Evolutionary conservation across 2,113 vertebrate species (phyloP).

Genomic region (Myodes glareolus): DNA sequence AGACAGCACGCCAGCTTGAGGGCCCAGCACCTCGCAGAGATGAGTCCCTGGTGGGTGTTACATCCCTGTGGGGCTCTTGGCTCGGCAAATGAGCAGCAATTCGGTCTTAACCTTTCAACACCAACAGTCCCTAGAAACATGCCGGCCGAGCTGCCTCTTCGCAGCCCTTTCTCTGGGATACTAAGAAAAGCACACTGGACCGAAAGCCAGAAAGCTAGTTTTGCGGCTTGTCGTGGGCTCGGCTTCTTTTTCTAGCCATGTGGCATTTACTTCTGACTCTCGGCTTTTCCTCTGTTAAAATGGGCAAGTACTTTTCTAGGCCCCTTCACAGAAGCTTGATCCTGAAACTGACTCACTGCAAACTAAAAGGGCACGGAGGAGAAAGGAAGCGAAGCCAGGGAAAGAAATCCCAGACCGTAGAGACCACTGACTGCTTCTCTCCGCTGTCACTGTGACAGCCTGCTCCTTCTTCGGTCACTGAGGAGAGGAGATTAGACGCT

Average conservation of each 20-base stretch:
- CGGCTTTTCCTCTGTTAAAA: neutral
- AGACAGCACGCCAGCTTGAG: neutral
- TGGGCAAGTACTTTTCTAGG: neutral
- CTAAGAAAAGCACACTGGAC: neutral
- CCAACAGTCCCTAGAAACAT: neutral
- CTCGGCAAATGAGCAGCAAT: neutral
- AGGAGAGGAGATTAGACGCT: neutral
- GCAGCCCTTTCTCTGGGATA: neutral
- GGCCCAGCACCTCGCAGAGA: neutral
- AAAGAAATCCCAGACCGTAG: neutral
- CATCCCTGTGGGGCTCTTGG: accelerated
- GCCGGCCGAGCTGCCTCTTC: neutral
- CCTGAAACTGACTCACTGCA: too few species aligned
- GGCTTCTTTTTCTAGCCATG: neutral
- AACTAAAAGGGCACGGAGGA: neutral
- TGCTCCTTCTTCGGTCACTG: neutral
- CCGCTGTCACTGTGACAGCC: neutral
- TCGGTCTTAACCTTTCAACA: neutral
- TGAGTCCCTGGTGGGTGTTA: neutral
- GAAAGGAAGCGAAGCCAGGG: neutral
- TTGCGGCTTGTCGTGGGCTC: neutral
- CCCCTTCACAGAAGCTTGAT: neutral
- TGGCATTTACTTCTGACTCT: neutral
- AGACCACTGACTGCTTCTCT: neutral
- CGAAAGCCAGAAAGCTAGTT: neutral